Base-by-base conservation (phyloP, 2,113 vertebrate genomes). In the Nanorana parkeri region DNA sequence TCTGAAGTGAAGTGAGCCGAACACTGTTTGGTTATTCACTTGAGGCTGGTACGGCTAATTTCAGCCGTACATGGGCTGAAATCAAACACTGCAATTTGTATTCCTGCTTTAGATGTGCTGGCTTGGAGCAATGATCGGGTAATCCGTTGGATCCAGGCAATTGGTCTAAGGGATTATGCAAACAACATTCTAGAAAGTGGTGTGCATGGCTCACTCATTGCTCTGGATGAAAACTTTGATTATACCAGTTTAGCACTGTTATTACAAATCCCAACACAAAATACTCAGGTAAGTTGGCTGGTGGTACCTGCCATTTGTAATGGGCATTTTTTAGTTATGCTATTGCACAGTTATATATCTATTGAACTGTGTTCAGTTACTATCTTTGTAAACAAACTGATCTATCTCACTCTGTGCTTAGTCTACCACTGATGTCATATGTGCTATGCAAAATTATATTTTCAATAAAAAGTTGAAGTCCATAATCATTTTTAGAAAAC, bases 111-210 rank as follows among this genome's bases (percentile, higher is more conserved):
- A 99, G 98, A 99, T 83, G 96, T 99, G 80, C 87, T 99, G 89
- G 97, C 97, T 29, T 99, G 98, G 98, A 99, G 94, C 85, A 99
- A 99, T 1, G 97, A 99, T 81, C 93, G 97, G 32, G 96, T 98
- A 81, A 97, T 99, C 87, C 96, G 97, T 86, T 99, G 98, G 97
- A 94, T 99, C 86, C 97, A 99, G 94, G 96, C 97, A 84, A 96
- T 99, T 82, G 98, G 98, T 82, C 95, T 99, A 87, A 91, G 97
- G 85, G 98, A 99, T 92, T 98, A 99, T 74, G 96, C 96, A 89
- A 97, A 96, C 88, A 98, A 96, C 84, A 95, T 99, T 80, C 89
- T 96, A 84, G 97, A 99, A 91, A 99, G 98, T 68, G 97, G 98
- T 4, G 96, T 99, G 23, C 97, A 99, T 5, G 98, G 98, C 7